Conservation (phyloP, 1,140 invertebrate genomes). For the Bemisia tabaci region DNA sequence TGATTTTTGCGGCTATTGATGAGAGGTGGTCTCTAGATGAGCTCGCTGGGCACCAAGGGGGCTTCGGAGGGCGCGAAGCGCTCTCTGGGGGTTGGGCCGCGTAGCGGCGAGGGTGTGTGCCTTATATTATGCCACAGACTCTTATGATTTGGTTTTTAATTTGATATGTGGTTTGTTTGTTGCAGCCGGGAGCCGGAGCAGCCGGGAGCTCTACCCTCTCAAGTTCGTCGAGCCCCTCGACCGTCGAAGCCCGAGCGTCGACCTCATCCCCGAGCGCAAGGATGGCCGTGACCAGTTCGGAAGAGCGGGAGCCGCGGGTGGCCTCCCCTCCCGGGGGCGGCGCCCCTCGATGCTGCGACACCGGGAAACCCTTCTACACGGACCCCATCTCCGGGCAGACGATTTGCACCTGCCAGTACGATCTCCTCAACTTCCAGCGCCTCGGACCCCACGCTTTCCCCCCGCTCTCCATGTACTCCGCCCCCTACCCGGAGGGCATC, state of each 20-base stretch:
- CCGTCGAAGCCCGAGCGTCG: constrained; percentile 10
- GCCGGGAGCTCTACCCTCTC: constrained; percentile 5
- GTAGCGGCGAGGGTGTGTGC: too few species aligned
- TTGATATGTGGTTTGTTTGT: too few species aligned
- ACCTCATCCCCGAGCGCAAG: background rate
- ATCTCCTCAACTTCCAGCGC: constrained; percentile 35
- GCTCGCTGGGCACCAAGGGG: too few species aligned
- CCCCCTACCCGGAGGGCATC: constrained; percentile 44
- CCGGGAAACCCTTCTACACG: constrained; percentile 76
- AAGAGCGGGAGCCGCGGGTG: constrained; percentile 21
- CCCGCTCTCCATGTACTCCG: constrained; percentile 62
- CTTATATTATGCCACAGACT: too few species aligned
- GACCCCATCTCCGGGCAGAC: constrained; percentile 84
- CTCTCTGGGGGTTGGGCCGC: too few species aligned
- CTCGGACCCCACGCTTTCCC: constrained; percentile 61
- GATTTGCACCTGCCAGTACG: constrained; percentile 78
- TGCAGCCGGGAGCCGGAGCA: too few species aligned
- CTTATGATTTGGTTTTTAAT: too few species aligned
- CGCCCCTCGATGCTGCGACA: constrained; percentile 67
- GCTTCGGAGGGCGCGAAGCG: too few species aligned
- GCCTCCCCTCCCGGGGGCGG: constrained; percentile 25
- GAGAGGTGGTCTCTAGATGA: too few species aligned
- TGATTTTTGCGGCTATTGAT: too few species aligned
- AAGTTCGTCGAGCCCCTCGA: constrained; percentile 12
- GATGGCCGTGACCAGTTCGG: constrained; percentile 29